Conservation (phyloP, 1,140 invertebrate genomes). For the Brachionus angularis region DNA sequence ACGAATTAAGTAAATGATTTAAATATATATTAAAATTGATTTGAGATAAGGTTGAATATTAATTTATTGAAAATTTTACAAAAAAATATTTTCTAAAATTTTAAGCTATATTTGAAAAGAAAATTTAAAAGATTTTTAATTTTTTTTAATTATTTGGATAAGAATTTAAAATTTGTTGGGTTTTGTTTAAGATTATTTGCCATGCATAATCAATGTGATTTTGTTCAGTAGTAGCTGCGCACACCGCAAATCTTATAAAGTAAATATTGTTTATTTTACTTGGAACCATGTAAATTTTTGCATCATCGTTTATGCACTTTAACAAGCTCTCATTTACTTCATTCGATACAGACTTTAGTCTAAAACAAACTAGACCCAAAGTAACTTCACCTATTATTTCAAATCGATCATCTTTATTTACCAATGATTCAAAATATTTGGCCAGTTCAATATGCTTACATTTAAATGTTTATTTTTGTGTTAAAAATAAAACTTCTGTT, state of each 20-base stretch:
- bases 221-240: slow-evolving; percentile 67
- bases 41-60: too few species aligned
- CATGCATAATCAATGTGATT: slow-evolving; percentile 76
- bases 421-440: slow-evolving; percentile 69
- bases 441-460: slow-evolving; percentile 68
- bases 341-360: slow-evolving; percentile 68
- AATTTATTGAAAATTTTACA: too few species aligned
- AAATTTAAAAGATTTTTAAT: too few species aligned
- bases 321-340: slow-evolving; percentile 69
- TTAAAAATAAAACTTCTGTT: neutral
- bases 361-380: slow-evolving; percentile 83
- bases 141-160: too few species aligned
- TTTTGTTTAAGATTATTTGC: slow-evolving; percentile 67
- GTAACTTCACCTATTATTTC: slow-evolving; percentile 90
- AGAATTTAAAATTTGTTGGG: too few species aligned
- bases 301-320: slow-evolving; percentile 70
- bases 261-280: slow-evolving; percentile 62
- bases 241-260: slow-evolving; percentile 77
- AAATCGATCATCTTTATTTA: slow-evolving; percentile 71
- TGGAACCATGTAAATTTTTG: slow-evolving; percentile 77
- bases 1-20: too few species aligned
- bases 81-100: too few species aligned
- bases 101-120: too few species aligned
- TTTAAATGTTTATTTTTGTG: neutral
- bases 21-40: too few species aligned